Evolutionary conservation across 2,113 vertebrate genomes (phyloP), one percentile per base, ranked within the genome.

Genomic region (Cyanoliseus patagonus): DNA sequence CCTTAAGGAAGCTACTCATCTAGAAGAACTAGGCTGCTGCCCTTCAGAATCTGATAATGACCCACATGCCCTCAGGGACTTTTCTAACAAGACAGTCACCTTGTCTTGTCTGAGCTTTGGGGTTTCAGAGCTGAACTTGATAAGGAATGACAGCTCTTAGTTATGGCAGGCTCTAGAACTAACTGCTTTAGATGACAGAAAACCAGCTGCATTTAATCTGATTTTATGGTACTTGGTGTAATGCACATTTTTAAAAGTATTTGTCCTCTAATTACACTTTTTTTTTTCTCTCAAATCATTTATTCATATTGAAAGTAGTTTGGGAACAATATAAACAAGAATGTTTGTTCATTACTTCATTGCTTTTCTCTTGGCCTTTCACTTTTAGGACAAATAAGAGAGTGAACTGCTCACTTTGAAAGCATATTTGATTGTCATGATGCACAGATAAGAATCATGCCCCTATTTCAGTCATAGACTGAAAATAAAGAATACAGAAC

Each of bases 31-130:
- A 51, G 57, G 20, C 49, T 96, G 20, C 46, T 95, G 92, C 41
- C 82, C 90, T 95, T 97, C 92, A 82, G 91, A 96, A 77, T 17
- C 68, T 83, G 82, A 89, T 94, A 88, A 86, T 85, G 73, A 96
- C 61, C 42, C 83, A 77, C 53, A 67, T 0, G 3, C 85, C 92
- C 89, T 64, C 52, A 74, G 79, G 95, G 84, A 77, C 85, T 89
- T 91, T 82, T 83, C 63, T 94, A 93, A 91, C 88, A 86, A 94
- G 88, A 78, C 86, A 91, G 68, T 67, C 95, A 96, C 86, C 79
- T 95, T 96, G 93, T 82, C 88, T 96, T 84, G 37, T 67, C 69
- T 76, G 70, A 89, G 86, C 68, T 95, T 89, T 83, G 44, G 80
- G n/a, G 35, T 92, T 90, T 96, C 88, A 86, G 83, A 64, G 47